These are phyloP conservation scores for Manis pentadactyla DNA, from an alignment of 2,797 vertebrate genomes.

Conservation along the genomic window DNA sequence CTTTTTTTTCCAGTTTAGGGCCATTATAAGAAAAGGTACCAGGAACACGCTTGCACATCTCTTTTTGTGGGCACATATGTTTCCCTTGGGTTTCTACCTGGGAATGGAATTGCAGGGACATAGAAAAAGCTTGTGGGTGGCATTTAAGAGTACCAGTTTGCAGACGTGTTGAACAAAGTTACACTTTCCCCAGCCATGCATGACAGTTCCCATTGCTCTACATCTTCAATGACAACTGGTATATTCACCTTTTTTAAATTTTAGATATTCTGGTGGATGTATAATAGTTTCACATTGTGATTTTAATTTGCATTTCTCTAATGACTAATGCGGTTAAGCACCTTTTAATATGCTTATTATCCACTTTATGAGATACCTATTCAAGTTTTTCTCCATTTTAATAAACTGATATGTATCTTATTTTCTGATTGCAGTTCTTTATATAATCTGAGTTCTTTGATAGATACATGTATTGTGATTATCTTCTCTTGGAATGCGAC, in stretches of 20 bases:
- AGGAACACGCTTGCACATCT: neutral
- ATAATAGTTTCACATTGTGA: neutral
- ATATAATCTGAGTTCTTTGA: neutral
- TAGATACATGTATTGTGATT: neutral
- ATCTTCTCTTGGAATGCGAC: neutral
- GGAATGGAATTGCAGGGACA: neutral
- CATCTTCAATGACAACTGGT: neutral
- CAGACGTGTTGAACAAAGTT: neutral
- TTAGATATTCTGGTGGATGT: neutral
- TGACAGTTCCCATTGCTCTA: neutral
- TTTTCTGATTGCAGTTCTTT: neutral
- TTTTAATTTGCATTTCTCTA: neutral
- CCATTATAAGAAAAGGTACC: neutral
- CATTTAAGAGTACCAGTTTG: neutral
- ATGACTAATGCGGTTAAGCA: neutral
- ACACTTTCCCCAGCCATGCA: neutral
- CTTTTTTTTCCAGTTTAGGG: neutral
- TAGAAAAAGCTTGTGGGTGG: neutral
- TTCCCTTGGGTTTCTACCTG: neutral
- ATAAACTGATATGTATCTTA: neutral
- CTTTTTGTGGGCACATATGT: neutral
- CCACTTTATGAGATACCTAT: neutral
- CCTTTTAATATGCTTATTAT: neutral
- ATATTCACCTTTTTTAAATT: neutral
- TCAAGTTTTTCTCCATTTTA: neutral